A percentile compares a stretch with the other conserved stretches of the same genome.
These are phyloP conservation scores for Melanerpes formicivorus DNA, from an alignment of 2,113 vertebrate species.

Conservation along the genomic window DNA sequence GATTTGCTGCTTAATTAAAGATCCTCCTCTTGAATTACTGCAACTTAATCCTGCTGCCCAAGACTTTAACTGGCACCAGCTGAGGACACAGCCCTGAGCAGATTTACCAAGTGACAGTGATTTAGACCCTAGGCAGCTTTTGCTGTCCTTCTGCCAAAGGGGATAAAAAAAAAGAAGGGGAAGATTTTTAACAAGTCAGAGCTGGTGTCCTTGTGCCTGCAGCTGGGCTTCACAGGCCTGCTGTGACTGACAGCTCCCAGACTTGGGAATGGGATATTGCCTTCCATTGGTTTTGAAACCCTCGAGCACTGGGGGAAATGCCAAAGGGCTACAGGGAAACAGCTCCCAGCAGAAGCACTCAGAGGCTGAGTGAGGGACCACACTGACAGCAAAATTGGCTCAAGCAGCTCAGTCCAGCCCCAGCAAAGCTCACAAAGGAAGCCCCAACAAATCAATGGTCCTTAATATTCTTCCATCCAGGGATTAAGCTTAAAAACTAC, in stretches of 20 bases:
- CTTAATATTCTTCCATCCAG: background rate
- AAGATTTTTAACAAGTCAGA: background rate
- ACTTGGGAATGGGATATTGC: background rate
- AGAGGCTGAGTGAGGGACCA: accelerated
- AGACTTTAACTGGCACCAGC: background rate
- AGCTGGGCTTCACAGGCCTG: background rate
- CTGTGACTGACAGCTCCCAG: background rate
- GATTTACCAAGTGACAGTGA: background rate
- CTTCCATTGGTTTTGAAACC: background rate
- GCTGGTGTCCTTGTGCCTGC: background rate
- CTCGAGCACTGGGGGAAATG: background rate
- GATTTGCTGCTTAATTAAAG: slow-evolving; percentile 54
- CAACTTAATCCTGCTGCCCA: background rate
- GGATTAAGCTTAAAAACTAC: background rate
- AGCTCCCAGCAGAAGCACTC: background rate
- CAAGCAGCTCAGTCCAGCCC: background rate
- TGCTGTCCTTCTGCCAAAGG: background rate
- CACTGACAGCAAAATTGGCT: background rate
- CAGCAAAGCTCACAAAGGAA: background rate
- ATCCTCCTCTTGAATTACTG: slow-evolving; percentile 45
- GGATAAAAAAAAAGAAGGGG: background rate
- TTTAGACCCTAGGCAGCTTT: background rate
- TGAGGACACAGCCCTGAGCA: background rate
- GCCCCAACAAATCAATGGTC: background rate
- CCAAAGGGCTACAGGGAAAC: background rate